A percentile compares a stretch with the other conserved stretches of the same genome.
phyloP scores from a whole-genome alignment of 2,113 vertebrate species.

The Meriones unguiculatus region DNA sequence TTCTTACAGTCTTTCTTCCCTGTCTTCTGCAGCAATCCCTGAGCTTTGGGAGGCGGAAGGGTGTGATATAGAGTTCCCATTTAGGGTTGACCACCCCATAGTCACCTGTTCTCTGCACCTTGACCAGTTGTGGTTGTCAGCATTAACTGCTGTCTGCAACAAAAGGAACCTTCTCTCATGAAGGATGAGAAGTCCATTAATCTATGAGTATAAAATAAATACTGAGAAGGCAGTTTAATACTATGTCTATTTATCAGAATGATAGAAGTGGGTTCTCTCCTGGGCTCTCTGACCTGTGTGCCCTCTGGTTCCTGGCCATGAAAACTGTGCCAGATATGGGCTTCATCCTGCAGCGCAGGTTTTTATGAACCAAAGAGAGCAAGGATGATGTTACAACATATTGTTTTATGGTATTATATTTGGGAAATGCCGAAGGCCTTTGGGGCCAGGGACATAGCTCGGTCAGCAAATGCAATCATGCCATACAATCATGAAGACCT shows the following conservation, averaged over 20 bases:
- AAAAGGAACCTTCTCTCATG: background rate
- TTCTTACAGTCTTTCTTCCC: background rate
- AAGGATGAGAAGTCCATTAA: background rate
- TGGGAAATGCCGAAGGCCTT: background rate
- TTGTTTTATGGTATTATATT: background rate
- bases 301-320: background rate
- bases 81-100: background rate
- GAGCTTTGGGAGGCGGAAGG: background rate
- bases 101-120: background rate
- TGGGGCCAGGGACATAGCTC: background rate
- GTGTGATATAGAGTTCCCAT: background rate
- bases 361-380: background rate
- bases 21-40: background rate
- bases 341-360: background rate
- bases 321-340: background rate
- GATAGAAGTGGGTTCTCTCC: background rate
- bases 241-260: background rate
- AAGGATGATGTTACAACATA: background rate
- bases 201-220: background rate
- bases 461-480: background rate
- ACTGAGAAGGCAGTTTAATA: background rate
- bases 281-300: background rate
- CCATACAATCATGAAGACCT: background rate
- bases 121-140: background rate
- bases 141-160: background rate